These are phyloP conservation scores for Epinephelus moara DNA, from an alignment of 2,113 vertebrate species.

Conservation along the genomic window DNA sequence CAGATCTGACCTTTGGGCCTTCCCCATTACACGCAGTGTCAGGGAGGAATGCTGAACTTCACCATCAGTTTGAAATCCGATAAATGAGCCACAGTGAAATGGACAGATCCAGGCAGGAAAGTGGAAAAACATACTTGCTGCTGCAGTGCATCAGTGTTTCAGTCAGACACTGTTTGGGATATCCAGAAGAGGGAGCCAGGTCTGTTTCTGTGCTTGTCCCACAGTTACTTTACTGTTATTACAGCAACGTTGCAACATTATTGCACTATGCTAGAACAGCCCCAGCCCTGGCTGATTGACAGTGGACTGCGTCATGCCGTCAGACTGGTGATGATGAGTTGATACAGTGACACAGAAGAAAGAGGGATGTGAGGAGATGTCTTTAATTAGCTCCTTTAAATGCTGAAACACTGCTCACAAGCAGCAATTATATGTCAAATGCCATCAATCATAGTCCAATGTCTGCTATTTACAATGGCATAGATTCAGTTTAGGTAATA, in stretches of 20 bases:
- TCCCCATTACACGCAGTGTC: slow-evolving; percentile 16
- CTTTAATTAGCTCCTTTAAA: not conserved
- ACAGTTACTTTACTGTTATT: slow-evolving; percentile 8
- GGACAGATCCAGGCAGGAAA: not conserved
- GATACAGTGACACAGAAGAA: not conserved
- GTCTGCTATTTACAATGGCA: not conserved
- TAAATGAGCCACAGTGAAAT: slow-evolving; percentile 24
- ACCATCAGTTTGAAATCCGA: slow-evolving; percentile 15
- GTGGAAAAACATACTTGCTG: not conserved
- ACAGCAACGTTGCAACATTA: slow-evolving; percentile 37
- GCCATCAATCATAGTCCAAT: not conserved
- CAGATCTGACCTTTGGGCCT: slow-evolving; percentile 46
- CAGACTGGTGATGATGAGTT: slow-evolving; percentile 4
- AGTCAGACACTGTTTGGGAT: slow-evolving; percentile 6
- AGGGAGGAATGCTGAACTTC: slow-evolving; percentile 25
- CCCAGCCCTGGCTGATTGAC: slow-evolving; percentile 5
- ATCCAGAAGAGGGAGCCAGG: slow-evolving; percentile 63
- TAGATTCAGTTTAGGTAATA: not conserved
- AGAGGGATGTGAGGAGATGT: not conserved
- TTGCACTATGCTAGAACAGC: slow-evolving; percentile 32
- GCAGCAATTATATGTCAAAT: not conserved
- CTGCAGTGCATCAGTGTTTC: not conserved
- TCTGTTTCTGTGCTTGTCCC: not conserved
- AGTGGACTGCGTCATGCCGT: not conserved
- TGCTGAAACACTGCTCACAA: not conserved